phyloP scores from a whole-genome alignment of 2,888 invertebrate genomes.

The Plagodis pulveraria region DNA sequence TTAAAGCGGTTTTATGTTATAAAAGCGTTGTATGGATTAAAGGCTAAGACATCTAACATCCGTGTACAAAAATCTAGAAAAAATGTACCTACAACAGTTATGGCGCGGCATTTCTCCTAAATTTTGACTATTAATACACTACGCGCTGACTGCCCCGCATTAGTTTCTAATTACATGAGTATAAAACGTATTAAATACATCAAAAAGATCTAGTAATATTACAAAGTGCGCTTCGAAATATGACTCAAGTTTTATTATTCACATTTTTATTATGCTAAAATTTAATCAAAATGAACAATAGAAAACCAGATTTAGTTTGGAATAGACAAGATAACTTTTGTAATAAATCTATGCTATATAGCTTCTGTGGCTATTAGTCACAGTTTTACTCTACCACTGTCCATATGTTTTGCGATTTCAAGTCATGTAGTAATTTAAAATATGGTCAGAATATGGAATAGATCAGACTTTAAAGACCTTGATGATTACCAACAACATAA shows the following conservation, averaged over 20 bases:
- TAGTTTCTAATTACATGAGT: slow-evolving; percentile 74
- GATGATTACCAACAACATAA: too few species aligned
- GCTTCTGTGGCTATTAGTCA: too few species aligned
- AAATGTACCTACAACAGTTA: slow-evolving; percentile 13
- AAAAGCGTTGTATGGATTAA: slow-evolving; percentile 6
- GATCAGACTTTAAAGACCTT: too few species aligned
- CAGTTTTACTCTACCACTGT: too few species aligned
- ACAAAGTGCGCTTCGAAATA: slow-evolving; percentile 58
- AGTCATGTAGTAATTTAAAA: too few species aligned
- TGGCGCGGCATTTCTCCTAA: slow-evolving; percentile 12
- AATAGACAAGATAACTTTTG: too few species aligned
- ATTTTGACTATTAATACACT: slow-evolving; percentile 21
- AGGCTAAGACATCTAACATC: slow-evolving; percentile 1
- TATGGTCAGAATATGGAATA: too few species aligned
- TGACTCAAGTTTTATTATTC: slow-evolving; percentile 40
- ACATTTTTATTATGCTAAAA: slow-evolving; percentile 17
- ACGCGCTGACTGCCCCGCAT: slow-evolving; percentile 62
- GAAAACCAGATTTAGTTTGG: too few species aligned
- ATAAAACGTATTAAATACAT: slow-evolving; percentile 82
- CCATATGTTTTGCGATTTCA: too few species aligned
- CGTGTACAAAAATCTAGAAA: slow-evolving; percentile 16
- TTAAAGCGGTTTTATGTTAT: slow-evolving; percentile 14
- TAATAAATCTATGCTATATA: too few species aligned
- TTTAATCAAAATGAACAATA: too few species aligned
- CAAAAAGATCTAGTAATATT: slow-evolving; percentile 71